These are phyloP conservation scores for Hoplostethus mediterraneus DNA, from an alignment of 2,797 vertebrate species.

Conservation along the genomic window DNA sequence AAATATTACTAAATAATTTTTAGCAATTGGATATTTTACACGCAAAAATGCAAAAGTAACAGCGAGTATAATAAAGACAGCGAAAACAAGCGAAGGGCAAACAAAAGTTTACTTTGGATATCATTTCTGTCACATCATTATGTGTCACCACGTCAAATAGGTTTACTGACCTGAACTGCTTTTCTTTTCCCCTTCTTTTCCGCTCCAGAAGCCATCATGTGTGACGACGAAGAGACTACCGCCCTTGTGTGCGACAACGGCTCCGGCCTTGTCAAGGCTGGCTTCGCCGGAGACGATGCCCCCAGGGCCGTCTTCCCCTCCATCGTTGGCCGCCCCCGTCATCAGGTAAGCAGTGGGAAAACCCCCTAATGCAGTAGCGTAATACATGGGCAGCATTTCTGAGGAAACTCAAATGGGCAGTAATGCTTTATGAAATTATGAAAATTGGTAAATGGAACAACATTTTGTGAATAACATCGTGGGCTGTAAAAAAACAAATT, in stretches of 20 bases:
- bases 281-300: conserved; percentile 97
- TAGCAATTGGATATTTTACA: not conserved
- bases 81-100: not conserved
- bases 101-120: not conserved
- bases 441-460: not conserved
- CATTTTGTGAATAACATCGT: no score
- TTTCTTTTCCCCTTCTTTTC: conserved; percentile 18
- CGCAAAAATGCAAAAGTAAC: no score
- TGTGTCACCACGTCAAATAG: not conserved
- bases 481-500: no score
- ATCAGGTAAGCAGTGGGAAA: conserved; percentile 87
- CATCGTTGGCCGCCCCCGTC: conserved; percentile 98
- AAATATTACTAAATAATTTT: not conserved
- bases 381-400: not conserved
- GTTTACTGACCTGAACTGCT: conserved; percentile 16
- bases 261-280: conserved; percentile 98
- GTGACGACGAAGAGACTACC: conserved; percentile 97
- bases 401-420: not conserved
- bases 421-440: not conserved
- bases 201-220: conserved; percentile 90
- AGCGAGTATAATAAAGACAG: not conserved
- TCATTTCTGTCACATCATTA: not conserved
- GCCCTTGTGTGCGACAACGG: conserved; percentile 99
- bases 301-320: conserved; percentile 98
- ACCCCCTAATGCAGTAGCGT: not conserved